These are phyloP conservation scores for Hypothenemus hampei DNA, from an alignment of 1,140 invertebrate genomes.

Conservation along the genomic window DNA sequence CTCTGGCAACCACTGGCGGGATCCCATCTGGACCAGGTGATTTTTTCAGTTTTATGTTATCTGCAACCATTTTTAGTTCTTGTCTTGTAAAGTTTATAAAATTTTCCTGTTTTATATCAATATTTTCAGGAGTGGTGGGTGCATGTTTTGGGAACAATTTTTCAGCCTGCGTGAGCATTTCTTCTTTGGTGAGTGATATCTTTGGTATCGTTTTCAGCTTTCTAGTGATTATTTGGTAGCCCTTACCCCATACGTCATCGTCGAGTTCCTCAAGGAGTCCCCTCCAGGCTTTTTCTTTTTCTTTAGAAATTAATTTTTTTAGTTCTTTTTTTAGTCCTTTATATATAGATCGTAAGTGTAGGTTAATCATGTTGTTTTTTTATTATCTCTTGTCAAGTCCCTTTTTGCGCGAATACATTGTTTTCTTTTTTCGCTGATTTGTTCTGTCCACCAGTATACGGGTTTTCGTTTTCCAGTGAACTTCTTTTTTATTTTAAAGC, in stretches of 20 bases:
- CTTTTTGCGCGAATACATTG: too few relatives aligned
- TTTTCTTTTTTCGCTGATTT: too few relatives aligned
- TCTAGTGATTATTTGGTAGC: slow-evolving; percentile 16
- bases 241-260: slow-evolving; percentile 16
- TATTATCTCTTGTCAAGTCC: not conserved
- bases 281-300: slow-evolving; percentile 13
- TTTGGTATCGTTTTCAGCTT: not conserved
- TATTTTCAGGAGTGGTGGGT: not conserved
- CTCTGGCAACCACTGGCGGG: slow-evolving; percentile 12
- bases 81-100: not conserved
- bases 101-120: not conserved
- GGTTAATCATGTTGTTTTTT: not conserved
- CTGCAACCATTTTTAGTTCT: slow-evolving; percentile 13
- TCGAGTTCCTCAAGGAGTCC: slow-evolving; percentile 14
- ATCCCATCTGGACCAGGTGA: slow-evolving; percentile 26
- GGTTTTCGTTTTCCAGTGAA: not conserved
- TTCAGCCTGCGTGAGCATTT: not conserved
- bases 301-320: slow-evolving; percentile 3
- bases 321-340: slow-evolving; percentile 5
- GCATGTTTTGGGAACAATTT: not conserved
- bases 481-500: not conserved
- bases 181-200: not conserved
- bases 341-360: too few relatives aligned
- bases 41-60: slow-evolving; percentile 20
- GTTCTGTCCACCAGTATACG: not conserved